A percentile compares a stretch with the other conserved stretches of the same genome.
Conservation (phyloP, 1,140 invertebrate genomes). For the Atopsyche davidsoni region DNA sequence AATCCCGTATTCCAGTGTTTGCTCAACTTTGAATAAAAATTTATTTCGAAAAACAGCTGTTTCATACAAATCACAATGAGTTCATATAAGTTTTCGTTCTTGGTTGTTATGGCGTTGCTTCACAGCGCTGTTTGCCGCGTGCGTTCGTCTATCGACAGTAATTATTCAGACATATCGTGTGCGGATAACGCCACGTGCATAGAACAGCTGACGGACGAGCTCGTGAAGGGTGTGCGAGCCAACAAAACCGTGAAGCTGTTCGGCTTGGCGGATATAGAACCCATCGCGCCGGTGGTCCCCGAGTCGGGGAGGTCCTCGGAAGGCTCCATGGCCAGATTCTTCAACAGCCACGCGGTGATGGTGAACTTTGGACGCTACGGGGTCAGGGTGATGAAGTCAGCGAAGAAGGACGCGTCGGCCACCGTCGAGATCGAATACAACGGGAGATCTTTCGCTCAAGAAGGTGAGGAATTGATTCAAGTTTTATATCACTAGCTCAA, state of each 20-base stretch:
- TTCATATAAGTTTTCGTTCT: no score
- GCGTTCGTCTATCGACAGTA: no score
- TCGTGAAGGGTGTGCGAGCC: constrained; percentile 39
- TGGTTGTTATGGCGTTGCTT: no score
- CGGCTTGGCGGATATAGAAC: constrained; percentile 43
- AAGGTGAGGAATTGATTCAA: constrained; percentile 13
- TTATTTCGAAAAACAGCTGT: no score
- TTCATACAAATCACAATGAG: no score
- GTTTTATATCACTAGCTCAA: not conserved
- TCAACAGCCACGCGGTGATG: constrained; percentile 45
- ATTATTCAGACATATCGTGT: constrained; percentile 43
- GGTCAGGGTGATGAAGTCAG: constrained; percentile 42
- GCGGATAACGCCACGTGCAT: constrained; percentile 49
- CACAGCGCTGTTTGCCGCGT: no score
- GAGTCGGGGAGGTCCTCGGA: constrained; percentile 38
- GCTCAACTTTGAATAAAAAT: no score
- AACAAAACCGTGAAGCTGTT: constrained; percentile 42
- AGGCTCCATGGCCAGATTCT: constrained; percentile 39
- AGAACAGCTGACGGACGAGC: constrained; percentile 39
- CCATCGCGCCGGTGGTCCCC: constrained; percentile 29
- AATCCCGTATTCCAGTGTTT: no score
- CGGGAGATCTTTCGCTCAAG: constrained; percentile 26
- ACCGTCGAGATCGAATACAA: constrained; percentile 40
- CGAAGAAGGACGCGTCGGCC: constrained; percentile 39
- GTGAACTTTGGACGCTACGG: constrained; percentile 48